Evolutionary conservation across 2,797 vertebrate species (phyloP).

Genomic region (Coluber constrictor): DNA sequence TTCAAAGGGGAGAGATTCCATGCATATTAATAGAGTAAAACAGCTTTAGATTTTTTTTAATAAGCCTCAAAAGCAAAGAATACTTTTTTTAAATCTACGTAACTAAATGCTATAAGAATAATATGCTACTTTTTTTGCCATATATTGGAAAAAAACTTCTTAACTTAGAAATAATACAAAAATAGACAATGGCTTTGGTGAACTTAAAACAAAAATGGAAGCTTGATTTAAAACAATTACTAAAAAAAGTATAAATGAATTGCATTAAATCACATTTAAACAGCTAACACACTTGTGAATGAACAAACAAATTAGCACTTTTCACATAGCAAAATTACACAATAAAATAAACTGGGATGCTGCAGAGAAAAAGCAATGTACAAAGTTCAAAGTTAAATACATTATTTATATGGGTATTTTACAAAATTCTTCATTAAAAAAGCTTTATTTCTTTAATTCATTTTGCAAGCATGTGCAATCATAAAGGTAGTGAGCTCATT

Average conservation of each 20-base stretch:
- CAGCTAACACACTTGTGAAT: constrained; percentile 84
- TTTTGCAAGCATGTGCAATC: constrained; percentile 80
- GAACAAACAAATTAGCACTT: constrained; percentile 85
- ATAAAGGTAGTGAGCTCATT: constrained; percentile 86
- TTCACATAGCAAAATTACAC: constrained; percentile 91
- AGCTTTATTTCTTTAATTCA: constrained; percentile 75
- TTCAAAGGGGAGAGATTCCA: constrained; percentile 92
- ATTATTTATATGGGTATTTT: constrained; percentile 98
- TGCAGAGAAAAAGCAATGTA: constrained; percentile 83
- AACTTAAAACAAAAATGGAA: constrained; percentile 85
- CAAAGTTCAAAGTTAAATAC: constrained; percentile 98
- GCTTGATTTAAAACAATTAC: constrained; percentile 85
- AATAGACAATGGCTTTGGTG: constrained; percentile 94
- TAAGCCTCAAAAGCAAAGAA: constrained; percentile 90
- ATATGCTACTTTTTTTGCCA: constrained; percentile 91
- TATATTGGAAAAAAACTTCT: constrained; percentile 87
- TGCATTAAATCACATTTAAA: constrained; percentile 90
- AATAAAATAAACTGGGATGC: constrained; percentile 85
- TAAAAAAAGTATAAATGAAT: constrained; percentile 79
- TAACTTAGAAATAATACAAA: constrained; percentile 98
- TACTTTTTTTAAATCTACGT: constrained; percentile 93
- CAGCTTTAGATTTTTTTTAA: constrained; percentile 81
- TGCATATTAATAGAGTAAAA: constrained; percentile 98
- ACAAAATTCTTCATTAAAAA: constrained; percentile 82
- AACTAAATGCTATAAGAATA: constrained; percentile 97